These are phyloP conservation scores for Heliothis peltigera DNA, from an alignment of 2,888 invertebrate species.

Conservation along the genomic window DNA sequence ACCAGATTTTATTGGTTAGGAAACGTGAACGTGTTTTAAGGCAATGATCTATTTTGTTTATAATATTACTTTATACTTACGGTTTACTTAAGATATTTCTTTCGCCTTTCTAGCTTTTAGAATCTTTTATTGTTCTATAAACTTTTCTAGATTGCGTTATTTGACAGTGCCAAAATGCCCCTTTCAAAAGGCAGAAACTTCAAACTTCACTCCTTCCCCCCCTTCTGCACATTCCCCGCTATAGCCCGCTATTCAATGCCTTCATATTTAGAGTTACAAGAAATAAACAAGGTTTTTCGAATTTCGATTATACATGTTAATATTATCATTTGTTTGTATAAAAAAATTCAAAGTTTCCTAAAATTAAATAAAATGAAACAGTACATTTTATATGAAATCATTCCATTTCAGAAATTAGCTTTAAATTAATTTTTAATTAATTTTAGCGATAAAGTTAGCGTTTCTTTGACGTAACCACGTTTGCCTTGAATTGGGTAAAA, in stretches of 20 bases:
- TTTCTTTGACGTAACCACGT: no score
- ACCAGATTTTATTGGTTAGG: slow-evolving; percentile 60
- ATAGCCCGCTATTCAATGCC: neutral
- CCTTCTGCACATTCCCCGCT: neutral
- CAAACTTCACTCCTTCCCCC: neutral
- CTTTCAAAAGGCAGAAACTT: slow-evolving; percentile 16
- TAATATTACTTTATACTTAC: slow-evolving; percentile 39
- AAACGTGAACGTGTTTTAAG: slow-evolving; percentile 51
- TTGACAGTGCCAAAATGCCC: slow-evolving; percentile 24
- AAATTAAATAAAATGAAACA: no score
- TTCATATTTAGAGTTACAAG: no score
- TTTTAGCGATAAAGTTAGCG: no score
- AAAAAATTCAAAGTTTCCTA: no score
- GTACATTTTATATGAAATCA: no score
- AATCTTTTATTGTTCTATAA: slow-evolving; percentile 20
- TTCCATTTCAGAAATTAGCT: no score
- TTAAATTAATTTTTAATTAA: no score
- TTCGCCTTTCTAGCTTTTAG: slow-evolving; percentile 3
- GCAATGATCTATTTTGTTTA: neutral
- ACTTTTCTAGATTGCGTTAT: slow-evolving; percentile 1
- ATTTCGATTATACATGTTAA: no score
- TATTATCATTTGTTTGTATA: no score
- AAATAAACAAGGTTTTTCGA: no score
- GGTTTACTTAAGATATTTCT: slow-evolving; percentile 16
- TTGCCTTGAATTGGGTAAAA: no score